These are phyloP conservation scores for Drosophila nigromelanica DNA, from an alignment of 1,140 invertebrate genomes.

Conservation along the genomic window DNA sequence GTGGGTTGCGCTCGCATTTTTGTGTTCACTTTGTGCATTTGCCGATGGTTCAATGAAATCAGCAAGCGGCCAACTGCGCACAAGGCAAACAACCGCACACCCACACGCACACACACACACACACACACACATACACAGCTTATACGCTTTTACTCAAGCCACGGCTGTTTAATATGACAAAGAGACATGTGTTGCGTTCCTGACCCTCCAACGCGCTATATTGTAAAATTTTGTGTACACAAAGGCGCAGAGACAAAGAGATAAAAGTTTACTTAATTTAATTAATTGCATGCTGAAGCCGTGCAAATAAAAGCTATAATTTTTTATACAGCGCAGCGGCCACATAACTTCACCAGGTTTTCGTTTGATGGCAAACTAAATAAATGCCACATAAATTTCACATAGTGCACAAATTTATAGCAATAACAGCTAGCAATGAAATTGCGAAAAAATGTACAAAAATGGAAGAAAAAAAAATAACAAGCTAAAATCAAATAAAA, in stretches of 20 bases:
- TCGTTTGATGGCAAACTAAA: conserved; percentile 56
- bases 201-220: conserved; percentile 2
- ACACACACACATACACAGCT: conserved; percentile 1
- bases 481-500: conserved; percentile 56
- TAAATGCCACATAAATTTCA: conserved; percentile 72
- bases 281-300: conserved; percentile 42
- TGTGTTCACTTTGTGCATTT: conserved; percentile 65
- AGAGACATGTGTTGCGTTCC: conserved; percentile 41
- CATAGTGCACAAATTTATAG: conserved; percentile 42
- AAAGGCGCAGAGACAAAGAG: conserved; percentile 35
- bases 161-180: conserved; percentile 41
- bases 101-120: not conserved
- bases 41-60: conserved; percentile 74
- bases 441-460: conserved; percentile 30
- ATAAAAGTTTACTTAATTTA: conserved; percentile 47
- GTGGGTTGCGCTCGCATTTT: conserved; percentile 23
- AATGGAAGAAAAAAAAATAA: conserved; percentile 56
- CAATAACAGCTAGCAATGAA: conserved; percentile 50
- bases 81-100: conserved; percentile 21
- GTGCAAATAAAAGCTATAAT: conserved; percentile 27
- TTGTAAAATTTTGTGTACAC: conserved; percentile 47
- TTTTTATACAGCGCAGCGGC: conserved; percentile 12
- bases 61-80: conserved; percentile 43
- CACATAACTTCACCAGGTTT: conserved; percentile 42
- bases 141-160: conserved; percentile 2